phyloP scores from a whole-genome alignment of 2,888 invertebrate species.

The Drepana falcataria region DNA sequence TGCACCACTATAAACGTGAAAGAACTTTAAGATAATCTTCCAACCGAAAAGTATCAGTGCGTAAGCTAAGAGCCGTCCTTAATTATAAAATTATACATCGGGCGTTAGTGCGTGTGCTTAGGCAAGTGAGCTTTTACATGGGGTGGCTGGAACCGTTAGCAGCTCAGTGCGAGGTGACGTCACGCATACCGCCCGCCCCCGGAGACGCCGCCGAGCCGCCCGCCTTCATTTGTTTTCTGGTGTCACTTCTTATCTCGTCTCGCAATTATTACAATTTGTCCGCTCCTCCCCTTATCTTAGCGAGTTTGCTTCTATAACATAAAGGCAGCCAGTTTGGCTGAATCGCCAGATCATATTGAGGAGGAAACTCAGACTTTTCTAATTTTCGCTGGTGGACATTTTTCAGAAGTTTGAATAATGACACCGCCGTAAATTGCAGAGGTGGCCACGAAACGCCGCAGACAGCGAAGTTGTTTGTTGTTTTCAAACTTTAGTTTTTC shows the following conservation, averaged over 20 bases:
- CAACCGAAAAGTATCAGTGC: not conserved
- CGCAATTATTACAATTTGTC: constrained; percentile 79
- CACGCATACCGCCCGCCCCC: constrained; percentile 39
- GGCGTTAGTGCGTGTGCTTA: constrained; percentile 27
- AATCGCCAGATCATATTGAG: constrained; percentile 70
- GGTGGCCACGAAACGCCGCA: constrained; percentile 56
- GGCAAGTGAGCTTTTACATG: constrained; percentile 30
- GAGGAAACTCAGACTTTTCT: constrained; percentile 51
- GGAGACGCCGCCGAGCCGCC: constrained; percentile 42
- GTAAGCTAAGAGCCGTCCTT: not conserved
- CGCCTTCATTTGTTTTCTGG: constrained; percentile 78
- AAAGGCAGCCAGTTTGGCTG: constrained; percentile 71
- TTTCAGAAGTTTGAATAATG: constrained; percentile 70
- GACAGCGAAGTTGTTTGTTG: constrained; percentile 54
- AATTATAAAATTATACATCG: constrained; percentile 26
- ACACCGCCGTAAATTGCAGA: constrained; percentile 61
- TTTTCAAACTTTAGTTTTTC: constrained; percentile 62
- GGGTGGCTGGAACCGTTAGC: constrained; percentile 33
- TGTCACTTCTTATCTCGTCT: constrained; percentile 77
- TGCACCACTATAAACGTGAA: not conserved
- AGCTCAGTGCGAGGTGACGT: constrained; percentile 51
- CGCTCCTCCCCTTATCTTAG: constrained; percentile 76
- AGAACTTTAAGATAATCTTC: not conserved
- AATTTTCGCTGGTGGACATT: constrained; percentile 52
- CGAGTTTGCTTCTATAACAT: constrained; percentile 72